Evolutionary conservation across 2,113 vertebrate species (phyloP), one percentile per base, ranked within the genome.

Genomic region (Thunnus thynnus): DNA sequence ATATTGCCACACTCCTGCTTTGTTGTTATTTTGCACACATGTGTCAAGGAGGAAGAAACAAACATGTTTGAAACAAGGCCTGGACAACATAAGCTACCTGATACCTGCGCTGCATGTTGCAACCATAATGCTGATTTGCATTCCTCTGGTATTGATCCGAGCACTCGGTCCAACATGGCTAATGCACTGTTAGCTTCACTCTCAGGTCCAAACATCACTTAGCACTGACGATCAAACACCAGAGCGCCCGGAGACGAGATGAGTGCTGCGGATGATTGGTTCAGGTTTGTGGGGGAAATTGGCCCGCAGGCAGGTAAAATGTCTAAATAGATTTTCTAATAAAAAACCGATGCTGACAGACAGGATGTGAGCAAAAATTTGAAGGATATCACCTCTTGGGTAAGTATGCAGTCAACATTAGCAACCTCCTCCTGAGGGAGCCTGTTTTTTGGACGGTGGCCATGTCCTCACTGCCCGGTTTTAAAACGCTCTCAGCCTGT

Each of bases 71-170:
- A 69, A 9, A 68, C 11, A 18, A 27, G 16, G 5, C 30, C 51
- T 6, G 4, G 20, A 67, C 13, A 48, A 17, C 0, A 25, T 16
- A 18, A 51, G 78, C 56, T 32, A 84, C 74, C 71, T 60, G 83
- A 87, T 69, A 86, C 86, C 82, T 79, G 81, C 11, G 5, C 81
- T 69, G 86, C 72, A 78, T 60, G 63, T 81, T 54, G 55, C 58
- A 17, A 22, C 25, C 68, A 63, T 4, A 80, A 20, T 30, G 78
- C 86, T 71, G 82, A 78, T 47, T 68, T 73, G 85, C 83, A 87
- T 76, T 87, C 78, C 65, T 81, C 47, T 3, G 0, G 7, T 80
- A 91, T 91, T 4, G 89, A 91, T 87, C 82, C 0, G 16, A 70
- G n/a, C 16, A 52, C 83, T 60, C 4, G 54, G 32, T 58, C 52